Evolutionary conservation across 2,113 vertebrate species (phyloP).

Genomic region (Panurus biarmicus): DNA sequence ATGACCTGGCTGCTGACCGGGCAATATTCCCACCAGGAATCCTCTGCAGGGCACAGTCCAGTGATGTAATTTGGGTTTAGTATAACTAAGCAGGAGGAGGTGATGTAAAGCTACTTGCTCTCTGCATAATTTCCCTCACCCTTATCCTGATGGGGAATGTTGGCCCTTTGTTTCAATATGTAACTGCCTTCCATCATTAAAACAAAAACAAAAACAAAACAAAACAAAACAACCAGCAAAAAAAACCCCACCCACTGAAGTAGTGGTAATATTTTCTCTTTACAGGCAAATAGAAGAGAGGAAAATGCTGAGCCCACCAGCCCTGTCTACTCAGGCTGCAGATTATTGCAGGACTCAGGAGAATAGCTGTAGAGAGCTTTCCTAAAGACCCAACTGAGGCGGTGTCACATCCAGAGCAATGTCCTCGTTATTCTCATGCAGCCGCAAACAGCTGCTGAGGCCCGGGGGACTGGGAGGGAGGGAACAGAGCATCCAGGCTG

Average conservation of each 20-base stretch:
- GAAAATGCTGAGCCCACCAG: not conserved
- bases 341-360: not conserved
- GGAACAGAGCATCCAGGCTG: not conserved
- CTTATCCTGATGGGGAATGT: not conserved
- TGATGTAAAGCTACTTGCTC: not conserved
- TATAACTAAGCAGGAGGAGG: not conserved
- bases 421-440: not conserved
- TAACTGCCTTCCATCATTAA: not conserved
- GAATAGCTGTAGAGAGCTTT: not conserved
- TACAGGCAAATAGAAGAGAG: not conserved
- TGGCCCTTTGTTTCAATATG: not conserved
- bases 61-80: not conserved
- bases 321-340: not conserved
- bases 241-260: too few species aligned
- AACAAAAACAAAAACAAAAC: too few species aligned
- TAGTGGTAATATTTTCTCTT: not conserved
- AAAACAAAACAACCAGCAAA: too few species aligned
- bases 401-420: not conserved
- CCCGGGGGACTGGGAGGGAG: not conserved
- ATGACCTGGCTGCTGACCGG: not conserved
- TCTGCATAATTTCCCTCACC: not conserved
- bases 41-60: not conserved
- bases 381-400: not conserved
- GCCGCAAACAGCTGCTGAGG: not conserved
- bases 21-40: not conserved